A percentile compares a stretch with the other conserved stretches of the same genome.
Conservation (phyloP, 2,888 invertebrate species). For the Icerya purchasi region DNA sequence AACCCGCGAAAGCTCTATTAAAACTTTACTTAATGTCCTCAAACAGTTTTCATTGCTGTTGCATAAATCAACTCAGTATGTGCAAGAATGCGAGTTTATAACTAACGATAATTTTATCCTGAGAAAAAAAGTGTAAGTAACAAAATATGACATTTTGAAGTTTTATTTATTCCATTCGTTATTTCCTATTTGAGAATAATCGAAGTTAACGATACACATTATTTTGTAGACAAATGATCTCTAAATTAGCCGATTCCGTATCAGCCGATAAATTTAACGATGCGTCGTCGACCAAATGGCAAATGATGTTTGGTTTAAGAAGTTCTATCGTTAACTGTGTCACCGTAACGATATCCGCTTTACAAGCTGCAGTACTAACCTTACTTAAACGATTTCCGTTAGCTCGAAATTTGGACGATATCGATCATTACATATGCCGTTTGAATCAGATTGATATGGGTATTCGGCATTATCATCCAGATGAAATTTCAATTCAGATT, state of each 20-base stretch:
- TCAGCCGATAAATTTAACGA: background rate
- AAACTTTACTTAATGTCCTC: background rate
- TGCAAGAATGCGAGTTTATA: constrained; percentile 5
- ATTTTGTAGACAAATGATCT: background rate
- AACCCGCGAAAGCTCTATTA: background rate
- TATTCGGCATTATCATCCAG: background rate
- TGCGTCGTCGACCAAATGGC: background rate
- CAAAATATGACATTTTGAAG: no score
- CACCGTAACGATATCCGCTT: background rate
- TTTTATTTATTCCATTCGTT: no score
- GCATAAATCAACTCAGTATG: constrained; percentile 6
- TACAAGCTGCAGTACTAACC: background rate
- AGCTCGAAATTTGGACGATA: background rate
- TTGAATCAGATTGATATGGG: background rate
- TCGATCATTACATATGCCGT: background rate
- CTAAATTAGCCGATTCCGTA: background rate
- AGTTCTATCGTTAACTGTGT: background rate
- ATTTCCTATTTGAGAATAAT: no score
- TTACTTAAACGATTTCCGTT: background rate
- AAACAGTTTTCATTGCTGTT: constrained; percentile 6
- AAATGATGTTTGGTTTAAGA: background rate
- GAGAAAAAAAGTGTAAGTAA: constrained; percentile 17
- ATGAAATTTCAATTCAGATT: background rate
- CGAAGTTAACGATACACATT: no score
- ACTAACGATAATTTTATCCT: background rate